phyloP scores from a whole-genome alignment of 2,888 invertebrate genomes.

The Macrophya annulata region DNA sequence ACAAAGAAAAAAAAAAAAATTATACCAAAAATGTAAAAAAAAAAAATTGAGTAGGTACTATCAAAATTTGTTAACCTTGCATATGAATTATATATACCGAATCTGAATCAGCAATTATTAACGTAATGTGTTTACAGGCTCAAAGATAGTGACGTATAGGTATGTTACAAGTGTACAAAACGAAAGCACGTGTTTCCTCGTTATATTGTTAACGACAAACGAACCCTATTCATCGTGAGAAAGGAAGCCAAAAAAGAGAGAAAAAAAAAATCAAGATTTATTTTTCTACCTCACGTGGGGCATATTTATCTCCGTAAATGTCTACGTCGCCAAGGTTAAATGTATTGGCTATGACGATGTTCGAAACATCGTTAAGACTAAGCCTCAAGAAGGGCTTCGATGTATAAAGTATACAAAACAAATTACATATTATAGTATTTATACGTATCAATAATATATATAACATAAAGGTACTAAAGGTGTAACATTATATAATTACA shows the following conservation, averaged over 20 bases:
- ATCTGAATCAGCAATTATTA: not conserved
- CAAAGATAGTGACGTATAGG: not conserved
- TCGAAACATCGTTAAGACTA: slow-evolving; percentile 1
- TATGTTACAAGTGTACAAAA: not conserved
- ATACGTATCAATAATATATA: not conserved
- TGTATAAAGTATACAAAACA: not conserved
- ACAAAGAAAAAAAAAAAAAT: not conserved
- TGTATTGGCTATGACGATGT: not conserved
- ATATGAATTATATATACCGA: too few relatives aligned
- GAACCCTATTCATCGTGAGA: slow-evolving; percentile 9
- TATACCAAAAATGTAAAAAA: too few relatives aligned
- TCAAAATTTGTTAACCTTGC: too few relatives aligned
- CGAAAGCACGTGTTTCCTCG: not conserved
- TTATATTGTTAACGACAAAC: not conserved
- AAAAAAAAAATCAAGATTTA: not conserved
- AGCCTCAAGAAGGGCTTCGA: slow-evolving; percentile 34
- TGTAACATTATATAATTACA: not conserved
- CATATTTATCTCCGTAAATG: slow-evolving; percentile 13
- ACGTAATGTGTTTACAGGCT: not conserved
- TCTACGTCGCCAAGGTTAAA: slow-evolving; percentile 26
- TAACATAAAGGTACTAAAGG: not conserved
- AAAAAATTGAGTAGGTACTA: too few relatives aligned
- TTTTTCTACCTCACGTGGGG: slow-evolving; percentile 6
- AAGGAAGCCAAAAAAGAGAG: not conserved
- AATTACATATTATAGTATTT: not conserved